Base-by-base conservation (phyloP, 2,797 vertebrate species). In the Spinus pinus region DNA sequence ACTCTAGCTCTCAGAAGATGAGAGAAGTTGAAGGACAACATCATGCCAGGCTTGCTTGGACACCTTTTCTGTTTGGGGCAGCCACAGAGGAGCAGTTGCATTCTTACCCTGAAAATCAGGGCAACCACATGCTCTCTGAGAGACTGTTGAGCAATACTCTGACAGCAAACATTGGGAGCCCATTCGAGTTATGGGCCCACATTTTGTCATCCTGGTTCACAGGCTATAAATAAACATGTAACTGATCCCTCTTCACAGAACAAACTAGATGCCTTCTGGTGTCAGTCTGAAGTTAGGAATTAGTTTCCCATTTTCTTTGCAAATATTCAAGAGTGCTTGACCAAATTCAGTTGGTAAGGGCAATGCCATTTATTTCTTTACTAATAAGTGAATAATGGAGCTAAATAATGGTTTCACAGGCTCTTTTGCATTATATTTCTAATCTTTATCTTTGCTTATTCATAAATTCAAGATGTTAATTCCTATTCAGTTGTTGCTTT, bases 201-300 rank as follows among this genome's bases (percentile, higher is more conserved):
- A 42, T 81, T 95, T 94, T 93, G 79, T 90, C 80, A 92, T 83
- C 69, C 61, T 81, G 70, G 91, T 95, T 87, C 71, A 73, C 30
- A 83, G 44, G 41, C 58, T 96, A 94, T 91, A 95, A 95, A 95
- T 96, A 94, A 90, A 61, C 47, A 31, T 57, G 94, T 56, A 94
- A 90, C 74, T 62, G 57, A 95, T 82, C 75, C 75, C 37, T 66
- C 92, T 83, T 83, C 75, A 6, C 57, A 57, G 87, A 90, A 79
- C 61, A 61, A 88, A 61, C 66, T 95, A 87, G 33, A 84, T 89
- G 77, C 33, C 51, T 90, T 86, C 80, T 96, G 77, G 47, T 81
- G 37, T 81, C 79, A 93, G 77, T 56, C 83, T 81, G 58, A 72
- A 54, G 42, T 74, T 78, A 75, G 42, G 31, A 83, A 49, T 65